phyloP scores from a whole-genome alignment of 2,888 invertebrate species.

The Pantelozetes paolii region DNA sequence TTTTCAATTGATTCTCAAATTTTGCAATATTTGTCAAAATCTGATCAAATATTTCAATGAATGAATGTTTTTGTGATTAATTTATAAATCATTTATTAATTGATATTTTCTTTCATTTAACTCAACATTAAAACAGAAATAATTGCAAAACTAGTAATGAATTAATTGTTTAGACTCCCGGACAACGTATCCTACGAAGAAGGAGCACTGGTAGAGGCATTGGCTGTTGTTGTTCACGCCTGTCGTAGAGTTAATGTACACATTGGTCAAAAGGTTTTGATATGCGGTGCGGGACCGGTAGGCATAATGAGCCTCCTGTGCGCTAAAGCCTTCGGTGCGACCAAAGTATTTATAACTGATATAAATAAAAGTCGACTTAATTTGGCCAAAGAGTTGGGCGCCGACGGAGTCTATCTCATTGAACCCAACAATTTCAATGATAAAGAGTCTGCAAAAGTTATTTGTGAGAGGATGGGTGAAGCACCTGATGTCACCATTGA shows the following conservation, averaged over 20 bases:
- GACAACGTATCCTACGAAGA: conserved; percentile 85
- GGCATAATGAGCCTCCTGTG: conserved; percentile 51
- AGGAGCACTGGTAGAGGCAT: conserved; percentile 85
- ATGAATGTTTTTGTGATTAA: no score
- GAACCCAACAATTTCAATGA: conserved; percentile 45
- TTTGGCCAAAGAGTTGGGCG: conserved; percentile 53
- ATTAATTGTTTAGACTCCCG: conserved; percentile 64
- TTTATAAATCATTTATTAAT: no score
- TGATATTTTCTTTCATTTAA: no score
- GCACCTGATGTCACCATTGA: conserved; percentile 70
- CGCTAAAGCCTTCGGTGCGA: conserved; percentile 51
- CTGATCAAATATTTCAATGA: no score
- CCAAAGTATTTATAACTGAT: conserved; percentile 49
- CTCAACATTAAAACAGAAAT: no score
- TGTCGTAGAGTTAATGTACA: conserved; percentile 50
- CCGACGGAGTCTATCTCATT: conserved; percentile 50
- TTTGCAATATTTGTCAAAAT: no score
- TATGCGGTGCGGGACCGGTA: conserved; percentile 66
- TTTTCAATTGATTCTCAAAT: no score
- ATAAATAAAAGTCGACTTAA: conserved; percentile 49
- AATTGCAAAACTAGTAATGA: no score
- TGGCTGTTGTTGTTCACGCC: conserved; percentile 58
- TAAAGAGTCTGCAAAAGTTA: conserved; percentile 12
- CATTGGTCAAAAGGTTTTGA: no score
- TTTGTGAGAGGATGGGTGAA: no score